These are phyloP conservation scores for Erythrocebus patas DNA, from an alignment of 2,113 vertebrate genomes.

Conservation along the genomic window DNA sequence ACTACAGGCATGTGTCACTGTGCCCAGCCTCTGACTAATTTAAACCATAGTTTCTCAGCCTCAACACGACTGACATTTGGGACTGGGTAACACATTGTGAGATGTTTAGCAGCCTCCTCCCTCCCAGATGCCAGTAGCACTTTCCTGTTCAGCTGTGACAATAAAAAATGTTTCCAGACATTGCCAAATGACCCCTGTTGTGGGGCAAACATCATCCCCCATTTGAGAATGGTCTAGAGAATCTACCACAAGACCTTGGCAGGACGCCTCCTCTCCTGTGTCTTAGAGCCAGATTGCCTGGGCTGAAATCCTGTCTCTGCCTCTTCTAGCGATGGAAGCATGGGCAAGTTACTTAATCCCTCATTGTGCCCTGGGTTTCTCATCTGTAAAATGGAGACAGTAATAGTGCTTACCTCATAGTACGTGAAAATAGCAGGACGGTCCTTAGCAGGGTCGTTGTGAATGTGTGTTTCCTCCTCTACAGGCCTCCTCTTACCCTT, in stretches of 20 bases:
- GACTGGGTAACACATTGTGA: too few species aligned
- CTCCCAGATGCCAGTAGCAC: too few species aligned
- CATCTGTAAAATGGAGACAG: neutral
- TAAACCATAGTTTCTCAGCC: neutral
- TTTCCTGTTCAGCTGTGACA: too few species aligned
- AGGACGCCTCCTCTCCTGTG: neutral
- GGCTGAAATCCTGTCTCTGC: neutral
- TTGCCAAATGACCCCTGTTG: neutral
- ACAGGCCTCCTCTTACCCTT: neutral
- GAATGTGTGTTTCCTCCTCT: neutral
- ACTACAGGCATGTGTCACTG: too few species aligned
- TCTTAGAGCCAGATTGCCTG: neutral
- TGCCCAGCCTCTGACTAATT: neutral
- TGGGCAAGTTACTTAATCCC: neutral
- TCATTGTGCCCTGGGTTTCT: neutral
- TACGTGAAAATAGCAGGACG: neutral
- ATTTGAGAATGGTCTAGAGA: neutral
- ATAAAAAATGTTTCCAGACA: neutral
- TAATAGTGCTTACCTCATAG: neutral
- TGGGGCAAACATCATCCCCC: neutral
- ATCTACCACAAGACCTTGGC: neutral
- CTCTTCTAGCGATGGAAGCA: neutral
- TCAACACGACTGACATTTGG: neutral
- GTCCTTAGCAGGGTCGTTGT: neutral
- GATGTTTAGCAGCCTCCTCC: too few species aligned